Evolutionary conservation across 2,888 invertebrate genomes (phyloP).

Genomic region (Tetranychus piercei): DNA sequence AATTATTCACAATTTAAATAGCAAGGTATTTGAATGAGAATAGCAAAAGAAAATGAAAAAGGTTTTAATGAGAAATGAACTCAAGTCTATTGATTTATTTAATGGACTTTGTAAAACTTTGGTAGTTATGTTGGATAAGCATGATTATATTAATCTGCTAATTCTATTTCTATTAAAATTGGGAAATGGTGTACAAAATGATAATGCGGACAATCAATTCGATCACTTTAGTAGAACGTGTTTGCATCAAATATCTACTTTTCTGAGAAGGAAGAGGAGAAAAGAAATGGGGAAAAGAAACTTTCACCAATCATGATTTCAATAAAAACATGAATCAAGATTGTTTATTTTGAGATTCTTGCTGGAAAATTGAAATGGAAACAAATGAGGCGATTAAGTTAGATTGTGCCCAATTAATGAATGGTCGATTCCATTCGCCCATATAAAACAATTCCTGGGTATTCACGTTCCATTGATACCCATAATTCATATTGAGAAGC

Average conservation of each 20-base stretch:
- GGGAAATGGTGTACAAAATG: not conserved
- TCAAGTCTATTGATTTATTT: not conserved
- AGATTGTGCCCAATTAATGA: not conserved
- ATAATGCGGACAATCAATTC: too few species aligned
- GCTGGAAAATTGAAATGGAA: not conserved
- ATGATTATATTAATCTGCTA: not conserved
- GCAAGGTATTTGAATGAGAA: too few species aligned
- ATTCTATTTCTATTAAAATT: not conserved
- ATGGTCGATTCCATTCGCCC: not conserved
- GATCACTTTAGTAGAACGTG: too few species aligned
- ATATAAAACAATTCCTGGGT: too few species aligned
- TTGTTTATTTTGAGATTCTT: not conserved
- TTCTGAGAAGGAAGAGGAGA: too few species aligned
- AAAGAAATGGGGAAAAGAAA: too few species aligned
- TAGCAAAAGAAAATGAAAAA: too few species aligned
- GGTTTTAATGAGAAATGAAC: not conserved
- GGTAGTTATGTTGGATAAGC: not conserved
- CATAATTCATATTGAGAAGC: too few species aligned
- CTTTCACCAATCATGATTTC: too few species aligned
- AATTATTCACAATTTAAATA: too few species aligned
- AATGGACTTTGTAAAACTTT: not conserved
- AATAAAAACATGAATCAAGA: not conserved
- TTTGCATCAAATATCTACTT: too few species aligned
- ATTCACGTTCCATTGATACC: too few species aligned
- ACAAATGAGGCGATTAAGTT: not conserved